phyloP scores from a whole-genome alignment of 2,888 invertebrate species.

The Ophion obscuratus region DNA sequence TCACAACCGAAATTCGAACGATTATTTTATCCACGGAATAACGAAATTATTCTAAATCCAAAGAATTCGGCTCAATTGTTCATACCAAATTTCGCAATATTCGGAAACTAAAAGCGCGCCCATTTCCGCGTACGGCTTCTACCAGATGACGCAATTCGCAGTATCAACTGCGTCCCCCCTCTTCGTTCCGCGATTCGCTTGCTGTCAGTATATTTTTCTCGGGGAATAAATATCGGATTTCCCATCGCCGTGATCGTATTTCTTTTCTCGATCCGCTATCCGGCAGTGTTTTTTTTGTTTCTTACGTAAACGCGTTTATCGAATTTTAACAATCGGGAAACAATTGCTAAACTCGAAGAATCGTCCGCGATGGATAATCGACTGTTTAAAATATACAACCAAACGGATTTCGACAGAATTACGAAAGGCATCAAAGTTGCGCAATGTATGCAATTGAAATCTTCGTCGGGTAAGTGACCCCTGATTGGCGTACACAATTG shows the following conservation, averaged over 20 bases:
- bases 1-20: neutral
- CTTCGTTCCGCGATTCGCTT: neutral
- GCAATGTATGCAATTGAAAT: slow-evolving; percentile 86
- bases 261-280: neutral
- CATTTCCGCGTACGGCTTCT: slow-evolving; percentile 8
- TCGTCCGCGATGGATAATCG: slow-evolving; percentile 76
- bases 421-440: slow-evolving; percentile 86
- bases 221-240: neutral
- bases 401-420: slow-evolving; percentile 85
- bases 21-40: no score
- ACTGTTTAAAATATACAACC: slow-evolving; percentile 85
- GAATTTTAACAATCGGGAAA: slow-evolving; percentile 9
- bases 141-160: slow-evolving; percentile 4
- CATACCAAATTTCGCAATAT: neutral
- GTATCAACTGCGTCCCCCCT: neutral
- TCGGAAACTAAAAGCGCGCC: neutral
- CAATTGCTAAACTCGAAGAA: slow-evolving; percentile 31
- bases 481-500: neutral
- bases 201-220: slow-evolving; percentile 14
- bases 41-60: neutral
- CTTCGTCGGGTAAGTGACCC: slow-evolving; percentile 84
- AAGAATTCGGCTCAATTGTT: neutral
- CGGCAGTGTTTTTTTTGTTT: neutral
- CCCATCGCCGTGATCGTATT: neutral
- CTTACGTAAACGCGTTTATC: neutral